Percentiles rank a stretch among this genome's conserved stretches.
These are phyloP conservation scores for Sebastes itinus DNA, from an alignment of 2,797 vertebrate genomes.

Conservation along the genomic window DNA sequence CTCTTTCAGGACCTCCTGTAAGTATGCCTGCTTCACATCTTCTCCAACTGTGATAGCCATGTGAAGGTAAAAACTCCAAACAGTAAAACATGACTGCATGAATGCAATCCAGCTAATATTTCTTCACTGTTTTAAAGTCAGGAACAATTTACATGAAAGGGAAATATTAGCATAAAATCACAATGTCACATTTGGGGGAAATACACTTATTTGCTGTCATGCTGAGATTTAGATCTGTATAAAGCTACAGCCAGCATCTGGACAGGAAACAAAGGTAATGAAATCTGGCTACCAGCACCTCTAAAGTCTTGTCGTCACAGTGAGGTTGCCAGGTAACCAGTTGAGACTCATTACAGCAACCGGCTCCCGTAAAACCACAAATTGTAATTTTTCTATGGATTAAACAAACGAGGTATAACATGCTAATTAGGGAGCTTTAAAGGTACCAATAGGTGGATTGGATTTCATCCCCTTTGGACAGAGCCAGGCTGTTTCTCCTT, in stretches of 20 bases:
- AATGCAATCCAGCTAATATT: neutral
- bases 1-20: conserved; percentile 94
- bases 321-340: neutral
- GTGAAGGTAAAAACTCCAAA: conserved; percentile 63
- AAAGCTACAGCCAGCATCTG: neutral
- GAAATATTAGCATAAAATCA: neutral
- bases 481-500: neutral
- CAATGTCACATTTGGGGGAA: neutral
- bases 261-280: neutral
- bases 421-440: neutral
- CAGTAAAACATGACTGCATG: neutral
- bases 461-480: neutral
- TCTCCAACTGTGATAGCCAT: conserved; percentile 36
- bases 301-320: neutral
- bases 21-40: conserved; percentile 84
- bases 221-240: neutral
- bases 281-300: neutral
- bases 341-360: neutral
- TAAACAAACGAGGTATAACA: neutral
- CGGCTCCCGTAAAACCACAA: neutral
- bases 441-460: neutral
- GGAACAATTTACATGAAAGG: neutral
- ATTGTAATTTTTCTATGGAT: neutral
- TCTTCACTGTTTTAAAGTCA: neutral
- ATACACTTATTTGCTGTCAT: neutral